phyloP scores from a whole-genome alignment of 2,797 vertebrate genomes.

The Hirundo rustica region DNA sequence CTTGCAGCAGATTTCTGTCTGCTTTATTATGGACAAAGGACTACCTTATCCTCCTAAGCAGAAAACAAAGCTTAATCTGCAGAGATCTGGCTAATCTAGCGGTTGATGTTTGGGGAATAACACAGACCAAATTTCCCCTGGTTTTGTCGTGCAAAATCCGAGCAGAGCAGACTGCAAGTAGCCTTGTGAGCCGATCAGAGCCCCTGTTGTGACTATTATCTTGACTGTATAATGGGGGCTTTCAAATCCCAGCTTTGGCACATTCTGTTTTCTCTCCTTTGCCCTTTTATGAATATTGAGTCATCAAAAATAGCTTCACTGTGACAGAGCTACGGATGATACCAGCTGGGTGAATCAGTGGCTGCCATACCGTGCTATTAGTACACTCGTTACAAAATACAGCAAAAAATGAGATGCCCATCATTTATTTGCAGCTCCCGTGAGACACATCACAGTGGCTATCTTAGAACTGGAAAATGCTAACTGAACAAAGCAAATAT shows the following conservation, averaged over 20 bases:
- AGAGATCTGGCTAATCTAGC: slow-evolving; percentile 44
- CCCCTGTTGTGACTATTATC: slow-evolving; percentile 53
- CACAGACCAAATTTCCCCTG: neutral
- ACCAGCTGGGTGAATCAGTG: slow-evolving; percentile 59
- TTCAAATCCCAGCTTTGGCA: slow-evolving; percentile 63
- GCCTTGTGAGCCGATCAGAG: slow-evolving; percentile 38
- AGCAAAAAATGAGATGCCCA: slow-evolving; percentile 41
- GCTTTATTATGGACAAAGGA: neutral
- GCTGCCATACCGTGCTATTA: neutral
- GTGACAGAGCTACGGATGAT: slow-evolving; percentile 48
- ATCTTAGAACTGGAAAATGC: slow-evolving; percentile 36
- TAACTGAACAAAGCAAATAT: slow-evolving; percentile 21
- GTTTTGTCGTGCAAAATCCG: neutral
- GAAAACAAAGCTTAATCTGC: slow-evolving; percentile 50
- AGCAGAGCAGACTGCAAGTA: neutral
- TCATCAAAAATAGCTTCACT: slow-evolving; percentile 65
- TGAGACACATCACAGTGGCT: neutral
- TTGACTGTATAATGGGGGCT: slow-evolving; percentile 55
- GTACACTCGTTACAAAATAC: neutral
- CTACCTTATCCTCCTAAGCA: slow-evolving; percentile 5
- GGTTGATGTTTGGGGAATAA: neutral
- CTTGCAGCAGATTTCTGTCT: neutral
- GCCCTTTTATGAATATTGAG: slow-evolving; percentile 69
- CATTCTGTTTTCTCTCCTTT: slow-evolving; percentile 67
- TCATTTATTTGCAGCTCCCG: slow-evolving; percentile 41